Percentiles rank a stretch among this genome's conserved stretches.
Conservation (phyloP, 2,797 vertebrate species). For the Monodelphis domestica region DNA sequence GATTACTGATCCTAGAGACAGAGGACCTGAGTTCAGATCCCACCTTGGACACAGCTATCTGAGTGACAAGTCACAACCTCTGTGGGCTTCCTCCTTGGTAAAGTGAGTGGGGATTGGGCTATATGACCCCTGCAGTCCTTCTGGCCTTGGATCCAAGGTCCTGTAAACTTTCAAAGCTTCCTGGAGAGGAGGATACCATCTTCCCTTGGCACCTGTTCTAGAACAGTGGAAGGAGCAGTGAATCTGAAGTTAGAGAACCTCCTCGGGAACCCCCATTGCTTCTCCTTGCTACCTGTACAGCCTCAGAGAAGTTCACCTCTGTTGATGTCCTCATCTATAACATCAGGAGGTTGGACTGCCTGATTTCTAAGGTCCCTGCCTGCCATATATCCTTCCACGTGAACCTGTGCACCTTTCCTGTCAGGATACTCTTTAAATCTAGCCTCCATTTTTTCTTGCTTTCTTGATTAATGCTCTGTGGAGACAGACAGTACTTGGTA, state of each 20-base stretch:
- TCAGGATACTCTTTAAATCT: not conserved
- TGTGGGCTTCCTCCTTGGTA: not conserved
- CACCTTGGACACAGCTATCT: not conserved
- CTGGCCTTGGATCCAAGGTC: not conserved
- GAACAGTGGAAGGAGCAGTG: not conserved
- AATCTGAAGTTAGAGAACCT: not conserved
- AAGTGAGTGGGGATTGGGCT: not conserved
- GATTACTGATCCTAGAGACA: not conserved
- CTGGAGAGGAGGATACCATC: not conserved
- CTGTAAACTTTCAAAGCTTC: not conserved
- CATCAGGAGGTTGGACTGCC: not conserved
- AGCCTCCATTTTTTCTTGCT: not conserved
- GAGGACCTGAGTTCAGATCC: not conserved
- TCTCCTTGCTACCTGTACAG: not conserved
- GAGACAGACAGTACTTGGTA: not conserved
- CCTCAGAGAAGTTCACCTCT: not conserved
- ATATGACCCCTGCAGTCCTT: not conserved
- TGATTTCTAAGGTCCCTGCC: not conserved
- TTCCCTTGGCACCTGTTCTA: not conserved
- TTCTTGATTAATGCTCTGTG: not conserved
- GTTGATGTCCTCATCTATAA: not conserved
- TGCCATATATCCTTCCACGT: not conserved
- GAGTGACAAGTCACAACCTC: not conserved
- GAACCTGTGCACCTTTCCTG: not conserved
- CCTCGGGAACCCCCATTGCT: not conserved